Percentiles rank a stretch among this genome's conserved stretches.
Conservation (phyloP, 2,113 vertebrate species). For the Ptilonorhynchus violaceus region DNA sequence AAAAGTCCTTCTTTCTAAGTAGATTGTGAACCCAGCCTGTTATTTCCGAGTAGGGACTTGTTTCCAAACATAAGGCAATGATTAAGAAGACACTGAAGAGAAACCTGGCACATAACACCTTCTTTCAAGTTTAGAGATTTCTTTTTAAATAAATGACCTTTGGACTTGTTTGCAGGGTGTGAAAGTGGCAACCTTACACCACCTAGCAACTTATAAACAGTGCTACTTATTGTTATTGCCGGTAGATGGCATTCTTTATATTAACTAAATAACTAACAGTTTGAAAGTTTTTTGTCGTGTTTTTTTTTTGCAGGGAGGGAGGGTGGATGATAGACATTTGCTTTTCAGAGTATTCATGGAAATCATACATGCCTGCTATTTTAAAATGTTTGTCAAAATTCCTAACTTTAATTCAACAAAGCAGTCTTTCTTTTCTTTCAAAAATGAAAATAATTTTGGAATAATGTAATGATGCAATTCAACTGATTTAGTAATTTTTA, state of each 20-base stretch:
- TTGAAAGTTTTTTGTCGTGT: background rate
- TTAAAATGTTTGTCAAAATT: background rate
- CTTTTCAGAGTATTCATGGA: background rate
- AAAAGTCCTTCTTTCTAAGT: background rate
- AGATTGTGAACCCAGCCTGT: background rate
- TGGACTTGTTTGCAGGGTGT: background rate
- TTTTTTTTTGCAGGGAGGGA: background rate
- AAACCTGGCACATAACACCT: background rate
- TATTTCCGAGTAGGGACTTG: background rate
- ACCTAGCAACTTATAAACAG: background rate
- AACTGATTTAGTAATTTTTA: background rate
- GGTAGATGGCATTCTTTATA: slow-evolving; percentile 61
- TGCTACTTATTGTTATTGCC: slow-evolving; percentile 19
- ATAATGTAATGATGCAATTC: background rate
- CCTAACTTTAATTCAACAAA: background rate
- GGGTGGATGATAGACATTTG: background rate
- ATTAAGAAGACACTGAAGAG: background rate
- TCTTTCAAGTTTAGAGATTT: background rate
- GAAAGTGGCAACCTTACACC: background rate
- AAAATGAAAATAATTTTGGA: background rate
- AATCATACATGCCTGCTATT: background rate
- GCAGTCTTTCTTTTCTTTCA: background rate
- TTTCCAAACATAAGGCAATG: background rate
- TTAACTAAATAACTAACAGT: background rate
- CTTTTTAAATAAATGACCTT: background rate